These are phyloP conservation scores for Lasioglossum calceatum DNA, from an alignment of 2,888 invertebrate genomes.

Conservation along the genomic window DNA sequence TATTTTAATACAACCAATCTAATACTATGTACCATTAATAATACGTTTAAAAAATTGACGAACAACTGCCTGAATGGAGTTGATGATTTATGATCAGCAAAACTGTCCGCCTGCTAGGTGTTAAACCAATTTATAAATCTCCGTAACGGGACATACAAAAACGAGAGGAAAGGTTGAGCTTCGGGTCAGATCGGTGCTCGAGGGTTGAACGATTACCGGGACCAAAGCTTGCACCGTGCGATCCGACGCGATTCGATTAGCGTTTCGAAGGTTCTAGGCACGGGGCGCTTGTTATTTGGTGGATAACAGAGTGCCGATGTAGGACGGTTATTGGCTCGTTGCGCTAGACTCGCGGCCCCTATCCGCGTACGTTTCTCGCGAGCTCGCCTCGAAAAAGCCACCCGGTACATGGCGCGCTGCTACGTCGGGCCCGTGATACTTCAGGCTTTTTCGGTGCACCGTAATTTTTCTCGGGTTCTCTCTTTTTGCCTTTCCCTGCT, in stretches of 20 bases:
- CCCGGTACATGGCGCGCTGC: constrained; percentile 46
- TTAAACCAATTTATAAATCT: background rate
- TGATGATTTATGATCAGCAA: background rate
- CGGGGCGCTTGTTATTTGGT: background rate
- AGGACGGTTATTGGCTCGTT: constrained; percentile 52
- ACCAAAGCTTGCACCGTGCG: background rate
- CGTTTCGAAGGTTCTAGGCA: background rate
- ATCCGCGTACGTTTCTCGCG: constrained; percentile 1
- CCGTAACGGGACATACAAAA: background rate
- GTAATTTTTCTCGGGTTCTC: constrained; percentile 32
- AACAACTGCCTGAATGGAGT: background rate
- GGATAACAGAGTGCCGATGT: constrained; percentile 45
- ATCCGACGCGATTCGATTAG: background rate
- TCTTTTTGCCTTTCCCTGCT: background rate
- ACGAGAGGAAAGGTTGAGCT: background rate
- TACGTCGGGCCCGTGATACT: constrained; percentile 28
- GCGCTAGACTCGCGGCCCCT: constrained; percentile 41
- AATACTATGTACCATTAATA: no score
- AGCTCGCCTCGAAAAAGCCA: constrained; percentile 10
- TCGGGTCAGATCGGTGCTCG: background rate
- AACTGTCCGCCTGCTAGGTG: background rate
- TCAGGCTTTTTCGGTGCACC: constrained; percentile 38
- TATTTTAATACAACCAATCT: no score
- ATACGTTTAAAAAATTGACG: no score
- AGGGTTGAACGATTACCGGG: background rate